Percentiles rank a stretch among this genome's conserved stretches.
Evolutionary conservation across 2,888 invertebrate species (phyloP).

Genomic region (Macrophya annulata): DNA sequence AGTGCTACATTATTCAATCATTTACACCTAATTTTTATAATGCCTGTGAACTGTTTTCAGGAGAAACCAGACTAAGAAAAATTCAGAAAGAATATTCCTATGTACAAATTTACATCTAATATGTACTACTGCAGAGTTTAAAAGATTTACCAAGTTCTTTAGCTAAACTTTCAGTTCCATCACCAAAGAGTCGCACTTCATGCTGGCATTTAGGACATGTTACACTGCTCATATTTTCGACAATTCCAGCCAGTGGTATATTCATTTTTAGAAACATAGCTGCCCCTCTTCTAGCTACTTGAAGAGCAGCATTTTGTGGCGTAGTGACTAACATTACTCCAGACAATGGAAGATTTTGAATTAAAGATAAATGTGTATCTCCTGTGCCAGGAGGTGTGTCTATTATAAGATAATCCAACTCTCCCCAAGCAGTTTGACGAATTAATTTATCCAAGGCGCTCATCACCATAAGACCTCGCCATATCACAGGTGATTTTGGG

Average conservation of each 20-base stretch:
- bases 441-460: constrained; percentile 93
- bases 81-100: background rate
- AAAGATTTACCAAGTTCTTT: constrained; percentile 82
- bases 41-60: background rate
- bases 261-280: constrained; percentile 93
- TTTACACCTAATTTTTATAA: background rate
- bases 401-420: constrained; percentile 92
- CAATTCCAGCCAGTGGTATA: constrained; percentile 92
- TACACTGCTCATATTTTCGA: constrained; percentile 94
- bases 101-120: background rate
- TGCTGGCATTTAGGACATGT: constrained; percentile 89
- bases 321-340: constrained; percentile 96
- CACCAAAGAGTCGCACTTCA: constrained; percentile 88
- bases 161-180: constrained; percentile 84
- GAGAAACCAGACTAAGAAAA: background rate
- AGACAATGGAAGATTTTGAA: constrained; percentile 93
- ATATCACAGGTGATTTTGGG: constrained; percentile 93
- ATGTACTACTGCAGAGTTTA: constrained; percentile 24
- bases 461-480: constrained; percentile 99
- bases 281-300: constrained; percentile 92
- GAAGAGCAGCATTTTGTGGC: constrained; percentile 93
- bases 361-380: constrained; percentile 94
- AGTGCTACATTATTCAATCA: background rate
- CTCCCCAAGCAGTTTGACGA: constrained; percentile 93
- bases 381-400: constrained; percentile 99